Percentiles rank a stretch among this genome's conserved stretches.
Evolutionary conservation across 1,140 invertebrate species (phyloP).

Genomic region (Drosophila pandora): DNA sequence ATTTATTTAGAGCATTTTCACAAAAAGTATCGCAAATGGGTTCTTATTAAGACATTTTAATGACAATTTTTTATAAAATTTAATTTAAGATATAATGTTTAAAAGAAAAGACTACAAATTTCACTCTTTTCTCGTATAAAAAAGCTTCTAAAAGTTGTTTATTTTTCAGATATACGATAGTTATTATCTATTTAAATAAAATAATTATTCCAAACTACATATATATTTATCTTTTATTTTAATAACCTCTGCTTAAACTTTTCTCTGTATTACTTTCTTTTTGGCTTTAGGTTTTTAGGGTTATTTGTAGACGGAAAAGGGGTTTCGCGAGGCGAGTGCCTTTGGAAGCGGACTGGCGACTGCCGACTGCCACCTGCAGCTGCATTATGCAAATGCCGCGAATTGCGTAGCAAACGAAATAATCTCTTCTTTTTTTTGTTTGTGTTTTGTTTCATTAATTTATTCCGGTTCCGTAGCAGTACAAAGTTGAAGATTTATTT

Average conservation of each 20-base stretch:
- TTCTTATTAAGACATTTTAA: too few relatives aligned
- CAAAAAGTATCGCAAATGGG: too few relatives aligned
- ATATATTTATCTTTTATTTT: neutral
- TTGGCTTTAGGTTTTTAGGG: conserved; percentile 14
- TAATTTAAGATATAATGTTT: too few relatives aligned
- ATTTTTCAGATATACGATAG: too few relatives aligned
- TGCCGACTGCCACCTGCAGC: conserved; percentile 51
- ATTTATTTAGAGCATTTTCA: too few relatives aligned
- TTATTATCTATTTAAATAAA: too few relatives aligned
- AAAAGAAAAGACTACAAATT: too few relatives aligned
- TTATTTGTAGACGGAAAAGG: neutral
- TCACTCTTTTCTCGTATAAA: too few relatives aligned
- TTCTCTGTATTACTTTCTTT: conserved; percentile 4
- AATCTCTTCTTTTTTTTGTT: conserved; percentile 48
- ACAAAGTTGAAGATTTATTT: conserved; percentile 53
- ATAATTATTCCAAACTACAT: too few relatives aligned
- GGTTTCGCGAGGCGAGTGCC: neutral
- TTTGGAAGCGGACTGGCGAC: neutral
- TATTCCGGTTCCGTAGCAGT: conserved; percentile 55
- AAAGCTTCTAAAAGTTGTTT: too few relatives aligned
- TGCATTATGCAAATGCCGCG: conserved; percentile 70
- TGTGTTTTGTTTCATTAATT: conserved; percentile 62
- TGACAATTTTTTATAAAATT: too few relatives aligned
- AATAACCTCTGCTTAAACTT: neutral
- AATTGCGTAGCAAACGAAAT: conserved; percentile 71